Base-by-base conservation (phyloP, 1,140 invertebrate species). In the Neoseiulus cucumeris region DNA sequence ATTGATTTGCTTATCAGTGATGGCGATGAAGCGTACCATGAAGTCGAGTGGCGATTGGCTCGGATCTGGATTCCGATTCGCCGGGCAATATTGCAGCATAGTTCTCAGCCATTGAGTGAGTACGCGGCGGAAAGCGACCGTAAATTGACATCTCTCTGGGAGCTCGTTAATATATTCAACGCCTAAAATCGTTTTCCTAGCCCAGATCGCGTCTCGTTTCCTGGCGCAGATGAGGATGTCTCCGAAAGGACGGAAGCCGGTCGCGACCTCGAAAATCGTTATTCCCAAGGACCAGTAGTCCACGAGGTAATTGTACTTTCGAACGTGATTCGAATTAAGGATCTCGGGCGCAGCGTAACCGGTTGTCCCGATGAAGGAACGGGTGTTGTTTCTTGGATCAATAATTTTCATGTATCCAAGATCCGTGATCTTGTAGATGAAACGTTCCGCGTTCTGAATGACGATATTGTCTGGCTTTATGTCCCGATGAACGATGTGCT, bases 401-500 rank as follows among this genome's bases (percentile, higher is more conserved):
- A 90, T 76, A 73, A 90, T 86, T 76, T 91, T 90, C 0, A 89
- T 88, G 79, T 89, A 89, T 2, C 91, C 91, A 33, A 95, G 81
- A 75, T 95, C 91, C 66, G 91, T 93, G 29, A 95, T 77, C 79
- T 92, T 91, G 73, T 87, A 89, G 14, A 82, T 75, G 22, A 65
- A 65, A 44, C 44, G 22, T 7, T 41, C 47, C 17, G 41, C 25
- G 28, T 51, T 55, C 30, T 87, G 81, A 44, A 91, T 75, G 1
- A 93, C 86, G 71, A 93, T 85, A 76, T 93, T 94, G 72, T 93
- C 89, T n/a, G 90, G 89, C 74, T 94, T 93, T 0, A 93, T 74
- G 75, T 94, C 89, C 64, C 89, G 75, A 75, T 94, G 90, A 47
- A 85, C 87, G 39, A 93, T 87, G 68, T 83, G 83, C 44, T 80